These are phyloP conservation scores for Enteromius viviparus DNA, from an alignment of 2,797 vertebrate genomes.

Conservation along the genomic window DNA sequence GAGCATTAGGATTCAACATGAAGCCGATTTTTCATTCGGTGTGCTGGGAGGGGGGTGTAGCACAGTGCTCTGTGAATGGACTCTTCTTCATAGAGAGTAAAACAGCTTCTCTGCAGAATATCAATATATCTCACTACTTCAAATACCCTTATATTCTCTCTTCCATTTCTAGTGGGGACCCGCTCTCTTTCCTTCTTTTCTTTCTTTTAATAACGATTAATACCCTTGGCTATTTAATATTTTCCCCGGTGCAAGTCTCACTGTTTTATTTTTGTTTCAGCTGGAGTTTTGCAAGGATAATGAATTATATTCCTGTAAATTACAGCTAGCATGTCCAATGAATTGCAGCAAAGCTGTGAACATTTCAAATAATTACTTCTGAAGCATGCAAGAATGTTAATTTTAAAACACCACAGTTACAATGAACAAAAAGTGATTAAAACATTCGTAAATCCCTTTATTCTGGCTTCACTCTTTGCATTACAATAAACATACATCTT, in stretches of 20 bases:
- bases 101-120: slow-evolving; percentile 47
- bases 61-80: slow-evolving; percentile 10
- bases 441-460: background rate
- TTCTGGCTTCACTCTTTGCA: background rate
- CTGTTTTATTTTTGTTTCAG: background rate
- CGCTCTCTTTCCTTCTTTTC: background rate
- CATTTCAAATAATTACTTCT: background rate
- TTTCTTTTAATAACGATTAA: slow-evolving; percentile 41
- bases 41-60: background rate
- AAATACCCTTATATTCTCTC: background rate
- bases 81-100: slow-evolving; percentile 30
- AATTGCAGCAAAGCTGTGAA: background rate
- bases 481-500: background rate
- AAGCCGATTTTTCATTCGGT: background rate
- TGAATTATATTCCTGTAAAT: background rate
- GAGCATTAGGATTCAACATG: slow-evolving; percentile 3
- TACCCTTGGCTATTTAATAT: slow-evolving; percentile 19
- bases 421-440: background rate
- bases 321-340: background rate
- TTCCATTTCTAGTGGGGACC: background rate
- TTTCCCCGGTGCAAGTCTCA: background rate
- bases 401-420: background rate
- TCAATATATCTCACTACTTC: slow-evolving; percentile 45
- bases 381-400: background rate
- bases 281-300: background rate